Evolutionary conservation across 2,797 vertebrate species (phyloP).

Genomic region (Lagodon rhomboides): DNA sequence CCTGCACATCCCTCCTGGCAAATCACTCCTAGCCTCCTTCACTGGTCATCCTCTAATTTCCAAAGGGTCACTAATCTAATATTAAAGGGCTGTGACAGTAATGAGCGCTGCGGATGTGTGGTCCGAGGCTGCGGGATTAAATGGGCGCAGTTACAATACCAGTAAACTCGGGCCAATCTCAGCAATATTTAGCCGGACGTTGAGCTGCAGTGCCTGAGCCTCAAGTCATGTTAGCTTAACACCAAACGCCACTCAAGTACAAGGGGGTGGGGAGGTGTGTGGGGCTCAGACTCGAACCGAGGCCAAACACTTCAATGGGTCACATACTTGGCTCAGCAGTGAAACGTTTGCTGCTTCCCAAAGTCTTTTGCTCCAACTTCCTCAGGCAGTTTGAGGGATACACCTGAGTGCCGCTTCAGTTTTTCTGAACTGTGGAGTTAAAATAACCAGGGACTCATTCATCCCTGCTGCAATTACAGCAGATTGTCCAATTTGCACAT

Average conservation of each 20-base stretch:
- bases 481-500: slow-evolving; percentile 40
- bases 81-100: slow-evolving; percentile 82
- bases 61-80: slow-evolving; percentile 67
- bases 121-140: slow-evolving; percentile 69
- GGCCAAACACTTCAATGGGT: slow-evolving; percentile 63
- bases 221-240: slow-evolving; percentile 80
- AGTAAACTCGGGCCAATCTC: slow-evolving; percentile 84
- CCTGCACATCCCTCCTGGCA: slow-evolving; percentile 67
- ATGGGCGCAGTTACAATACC: slow-evolving; percentile 80
- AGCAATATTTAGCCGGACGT: slow-evolving; percentile 85
- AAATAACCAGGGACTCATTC: slow-evolving; percentile 17
- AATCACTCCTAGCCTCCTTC: slow-evolving; percentile 56
- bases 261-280: slow-evolving; percentile 19
- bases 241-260: slow-evolving; percentile 67
- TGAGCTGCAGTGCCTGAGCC: slow-evolving; percentile 79
- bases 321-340: slow-evolving; percentile 53
- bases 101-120: slow-evolving; percentile 74
- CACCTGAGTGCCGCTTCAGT: slow-evolving; percentile 21
- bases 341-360: slow-evolving; percentile 62
- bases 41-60: slow-evolving; percentile 58
- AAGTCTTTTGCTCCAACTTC: slow-evolving; percentile 51
- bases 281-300: slow-evolving; percentile 45
- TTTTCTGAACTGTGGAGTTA: slow-evolving; percentile 18
- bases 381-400: slow-evolving; percentile 33
- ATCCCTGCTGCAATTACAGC: slow-evolving; percentile 25